Percentiles rank a stretch among this genome's conserved stretches.
Evolutionary conservation across 2,888 invertebrate species (phyloP).

Genomic region (Lochmaea capreae): DNA sequence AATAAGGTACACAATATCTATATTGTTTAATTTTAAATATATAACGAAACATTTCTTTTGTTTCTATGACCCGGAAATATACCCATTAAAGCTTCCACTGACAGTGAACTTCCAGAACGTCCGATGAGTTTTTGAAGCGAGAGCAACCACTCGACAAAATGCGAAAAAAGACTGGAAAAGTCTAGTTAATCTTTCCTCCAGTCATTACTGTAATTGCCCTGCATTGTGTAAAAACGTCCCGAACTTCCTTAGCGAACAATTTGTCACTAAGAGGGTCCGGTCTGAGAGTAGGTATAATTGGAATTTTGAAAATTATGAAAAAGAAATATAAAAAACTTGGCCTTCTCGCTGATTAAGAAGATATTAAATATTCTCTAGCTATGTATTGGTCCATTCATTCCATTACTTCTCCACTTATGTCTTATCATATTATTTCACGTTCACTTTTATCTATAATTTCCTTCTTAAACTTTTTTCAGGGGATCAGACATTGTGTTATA

Average conservation of each 20-base stretch:
- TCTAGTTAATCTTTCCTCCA: slow-evolving; percentile 3
- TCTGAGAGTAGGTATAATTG: not conserved
- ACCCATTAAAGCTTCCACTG: not conserved
- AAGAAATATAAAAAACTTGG: not conserved
- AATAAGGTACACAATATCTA: not conserved
- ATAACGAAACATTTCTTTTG: not conserved
- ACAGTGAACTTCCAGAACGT: not conserved
- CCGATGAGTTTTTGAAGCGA: not conserved
- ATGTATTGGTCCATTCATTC: not conserved
- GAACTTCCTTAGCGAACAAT: slow-evolving; percentile 7
- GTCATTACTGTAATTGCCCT: slow-evolving; percentile 14
- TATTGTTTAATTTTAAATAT: not conserved
- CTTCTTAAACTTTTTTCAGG: too few relatives aligned
- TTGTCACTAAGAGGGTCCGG: not conserved
- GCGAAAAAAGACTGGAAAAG: not conserved
- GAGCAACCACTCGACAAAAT: not conserved
- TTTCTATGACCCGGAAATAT: not conserved
- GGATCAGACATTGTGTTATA: too few relatives aligned
- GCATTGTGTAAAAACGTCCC: slow-evolving; percentile 1
- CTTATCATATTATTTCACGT: too few relatives aligned
- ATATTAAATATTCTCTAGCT: not conserved
- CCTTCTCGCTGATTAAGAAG: not conserved
- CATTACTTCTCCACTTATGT: too few relatives aligned
- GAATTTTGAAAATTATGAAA: not conserved
- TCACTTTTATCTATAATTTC: too few relatives aligned